These are phyloP conservation scores for Caenorhabditis macrosperma DNA, from an alignment of 2,888 invertebrate genomes.

Conservation along the genomic window DNA sequence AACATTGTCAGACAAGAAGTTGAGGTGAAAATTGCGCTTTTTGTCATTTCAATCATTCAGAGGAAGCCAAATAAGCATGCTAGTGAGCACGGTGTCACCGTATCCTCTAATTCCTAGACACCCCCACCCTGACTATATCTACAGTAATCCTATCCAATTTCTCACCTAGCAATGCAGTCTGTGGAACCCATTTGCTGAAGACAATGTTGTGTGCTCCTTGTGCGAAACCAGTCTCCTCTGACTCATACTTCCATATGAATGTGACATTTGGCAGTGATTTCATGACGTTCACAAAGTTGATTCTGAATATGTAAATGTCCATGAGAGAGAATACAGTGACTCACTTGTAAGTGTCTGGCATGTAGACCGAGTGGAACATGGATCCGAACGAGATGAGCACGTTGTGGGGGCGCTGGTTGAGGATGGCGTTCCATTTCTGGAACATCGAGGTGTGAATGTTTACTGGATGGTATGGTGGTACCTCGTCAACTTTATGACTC, in stretches of 20 bases:
- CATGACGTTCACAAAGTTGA: slow-evolving; percentile 38
- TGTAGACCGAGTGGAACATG: slow-evolving; percentile 31
- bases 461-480: too few species aligned
- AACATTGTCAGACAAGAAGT: too few species aligned
- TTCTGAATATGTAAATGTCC: slow-evolving; percentile 2
- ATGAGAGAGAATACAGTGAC: background rate
- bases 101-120: too few species aligned
- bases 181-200: slow-evolving; percentile 71
- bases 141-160: too few species aligned
- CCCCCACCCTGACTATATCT: too few species aligned
- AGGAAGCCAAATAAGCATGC: too few species aligned
- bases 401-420: slow-evolving; percentile 26
- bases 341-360: slow-evolving; percentile 51
- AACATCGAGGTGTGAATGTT: too few species aligned
- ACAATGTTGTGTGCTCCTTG: slow-evolving; percentile 57
- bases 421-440: slow-evolving; percentile 27
- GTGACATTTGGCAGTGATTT: slow-evolving; percentile 58
- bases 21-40: too few species aligned
- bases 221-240: slow-evolving; percentile 37
- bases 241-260: slow-evolving; percentile 69
- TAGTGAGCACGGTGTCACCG: too few species aligned
- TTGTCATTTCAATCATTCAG: too few species aligned
- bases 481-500: slow-evolving; percentile 32
- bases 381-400: slow-evolving; percentile 48
- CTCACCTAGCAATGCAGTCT: slow-evolving; percentile 67